Percentiles rank a stretch among this genome's conserved stretches.
Evolutionary conservation across 2,888 invertebrate genomes (phyloP).

Genomic region (Epistrophe eligans): DNA sequence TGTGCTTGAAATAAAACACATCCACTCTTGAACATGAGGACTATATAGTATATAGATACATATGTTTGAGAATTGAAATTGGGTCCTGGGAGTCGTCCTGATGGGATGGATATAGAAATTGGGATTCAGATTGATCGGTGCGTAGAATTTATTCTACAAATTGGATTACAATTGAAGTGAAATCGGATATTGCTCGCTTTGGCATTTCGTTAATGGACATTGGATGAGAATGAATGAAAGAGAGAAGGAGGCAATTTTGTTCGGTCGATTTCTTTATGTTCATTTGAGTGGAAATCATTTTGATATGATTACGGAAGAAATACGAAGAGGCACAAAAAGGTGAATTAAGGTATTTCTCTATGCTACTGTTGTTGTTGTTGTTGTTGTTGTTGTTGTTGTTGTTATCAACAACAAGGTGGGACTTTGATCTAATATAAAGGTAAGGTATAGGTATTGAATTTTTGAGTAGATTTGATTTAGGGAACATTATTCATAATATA

Average conservation of each 20-base stretch:
- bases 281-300: constrained; percentile 73
- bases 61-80: background rate
- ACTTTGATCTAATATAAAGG: constrained; percentile 20
- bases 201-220: constrained; percentile 76
- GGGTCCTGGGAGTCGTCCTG: constrained; percentile 9
- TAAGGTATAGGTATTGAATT: background rate
- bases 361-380: background rate
- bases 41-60: too few relatives aligned
- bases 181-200: constrained; percentile 83
- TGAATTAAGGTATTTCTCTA: constrained; percentile 33
- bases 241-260: constrained; percentile 63
- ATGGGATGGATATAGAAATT: constrained; percentile 9
- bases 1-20: constrained; percentile 18
- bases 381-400: background rate
- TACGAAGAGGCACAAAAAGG: constrained; percentile 23
- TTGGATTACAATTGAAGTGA: constrained; percentile 84
- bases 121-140: constrained; percentile 54
- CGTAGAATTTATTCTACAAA: constrained; percentile 78
- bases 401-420: constrained; percentile 19
- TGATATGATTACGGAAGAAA: constrained; percentile 34
- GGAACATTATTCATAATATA: constrained; percentile 11
- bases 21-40: background rate
- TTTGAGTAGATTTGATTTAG: constrained; percentile 2
- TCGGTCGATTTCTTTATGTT: constrained; percentile 71
- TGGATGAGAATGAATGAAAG: constrained; percentile 44